These are phyloP conservation scores for Abramis brama DNA, from an alignment of 2,113 vertebrate species.

Conservation along the genomic window DNA sequence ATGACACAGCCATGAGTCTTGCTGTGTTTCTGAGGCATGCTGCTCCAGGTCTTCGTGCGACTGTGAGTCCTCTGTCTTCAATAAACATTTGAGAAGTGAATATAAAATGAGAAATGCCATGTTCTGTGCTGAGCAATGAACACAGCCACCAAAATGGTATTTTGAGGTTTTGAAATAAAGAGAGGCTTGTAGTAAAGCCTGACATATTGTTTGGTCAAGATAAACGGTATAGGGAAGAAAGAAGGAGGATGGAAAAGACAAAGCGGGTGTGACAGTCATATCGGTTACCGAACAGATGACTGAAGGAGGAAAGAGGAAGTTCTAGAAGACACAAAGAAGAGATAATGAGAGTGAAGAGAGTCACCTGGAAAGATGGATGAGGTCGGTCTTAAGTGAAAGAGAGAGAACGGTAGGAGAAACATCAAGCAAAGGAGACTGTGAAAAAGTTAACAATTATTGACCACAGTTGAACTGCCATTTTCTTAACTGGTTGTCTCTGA, in stretches of 20 bases:
- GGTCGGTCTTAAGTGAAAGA: not conserved
- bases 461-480: not conserved
- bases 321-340: constrained; percentile 5
- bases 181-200: not conserved
- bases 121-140: constrained; percentile 5
- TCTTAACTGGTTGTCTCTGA: not conserved
- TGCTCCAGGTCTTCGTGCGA: not conserved
- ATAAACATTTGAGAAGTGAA: not conserved
- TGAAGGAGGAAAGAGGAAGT: constrained; percentile 41
- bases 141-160: not conserved
- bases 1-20: constrained; percentile 41
- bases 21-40: not conserved
- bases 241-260: constrained; percentile 9
- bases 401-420: not conserved
- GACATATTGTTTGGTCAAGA: constrained; percentile 16
- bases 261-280: not conserved
- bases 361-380: constrained; percentile 37
- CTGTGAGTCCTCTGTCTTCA: constrained; percentile 1
- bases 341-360: constrained; percentile 40
- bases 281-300: constrained; percentile 29
- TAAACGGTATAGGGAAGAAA: constrained; percentile 15
- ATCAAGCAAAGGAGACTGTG: not conserved
- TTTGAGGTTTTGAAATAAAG: constrained; percentile 15
- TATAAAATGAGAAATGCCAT: constrained; percentile 5
- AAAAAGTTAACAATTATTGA: not conserved